phyloP scores from a whole-genome alignment of 2,797 vertebrate species.

The Cryptoblepharus egeriae region DNA sequence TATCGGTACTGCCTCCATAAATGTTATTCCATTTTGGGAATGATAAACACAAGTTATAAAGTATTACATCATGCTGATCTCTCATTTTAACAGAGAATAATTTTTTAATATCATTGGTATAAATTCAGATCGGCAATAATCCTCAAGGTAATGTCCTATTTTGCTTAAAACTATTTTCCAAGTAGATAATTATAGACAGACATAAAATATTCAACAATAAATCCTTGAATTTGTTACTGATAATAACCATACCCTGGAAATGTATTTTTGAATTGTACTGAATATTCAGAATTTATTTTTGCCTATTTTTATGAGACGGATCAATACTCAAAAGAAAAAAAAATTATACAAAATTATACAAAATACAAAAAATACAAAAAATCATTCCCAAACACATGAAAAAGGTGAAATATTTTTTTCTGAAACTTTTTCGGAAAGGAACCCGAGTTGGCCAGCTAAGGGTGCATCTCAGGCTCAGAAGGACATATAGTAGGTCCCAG shows the following conservation, averaged over 20 bases:
- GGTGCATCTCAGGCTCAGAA: no score
- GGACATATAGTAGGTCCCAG: no score
- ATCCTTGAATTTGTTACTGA: background rate
- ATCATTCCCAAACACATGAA: background rate
- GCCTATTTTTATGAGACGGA: background rate
- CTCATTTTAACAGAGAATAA: background rate
- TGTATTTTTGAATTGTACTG: background rate
- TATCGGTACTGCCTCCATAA: background rate
- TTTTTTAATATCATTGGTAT: background rate
- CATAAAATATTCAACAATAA: background rate
- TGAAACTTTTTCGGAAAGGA: no score
- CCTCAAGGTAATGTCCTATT: background rate
- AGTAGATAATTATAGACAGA: background rate
- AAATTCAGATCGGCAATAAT: no score
- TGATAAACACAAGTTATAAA: background rate
- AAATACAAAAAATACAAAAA: no score
- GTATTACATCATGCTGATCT: background rate
- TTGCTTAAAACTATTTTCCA: background rate
- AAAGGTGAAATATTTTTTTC: no score
- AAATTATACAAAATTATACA: no score
- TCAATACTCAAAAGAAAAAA: background rate
- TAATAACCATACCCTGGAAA: background rate
- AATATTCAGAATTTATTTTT: background rate
- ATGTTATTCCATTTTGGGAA: background rate
- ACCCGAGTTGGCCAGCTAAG: no score